Base-by-base conservation (phyloP, 2,888 invertebrate genomes). In the Eristalis pertinax region DNA sequence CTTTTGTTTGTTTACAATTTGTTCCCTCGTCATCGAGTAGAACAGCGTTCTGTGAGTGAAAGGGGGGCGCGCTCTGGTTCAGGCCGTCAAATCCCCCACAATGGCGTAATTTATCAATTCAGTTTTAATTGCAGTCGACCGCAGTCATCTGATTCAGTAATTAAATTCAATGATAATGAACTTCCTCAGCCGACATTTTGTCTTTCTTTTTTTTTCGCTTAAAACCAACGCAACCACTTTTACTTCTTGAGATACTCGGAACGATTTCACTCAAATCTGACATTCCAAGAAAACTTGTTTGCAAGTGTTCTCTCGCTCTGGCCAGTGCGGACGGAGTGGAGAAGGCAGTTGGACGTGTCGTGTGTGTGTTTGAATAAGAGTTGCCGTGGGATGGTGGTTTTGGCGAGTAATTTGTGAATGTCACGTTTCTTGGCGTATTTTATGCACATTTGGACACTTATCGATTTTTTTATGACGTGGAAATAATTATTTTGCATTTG, bases 81-180 rank as follows among this genome's bases (percentile, higher is more conserved):
- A 19, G 0, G 8, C 19, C 50, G 50, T 50, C 19, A 50, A 50
- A 50, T 50, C 19, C 2, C 50, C 19, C 19, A 4, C 50, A 50
- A 19, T 19, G 19, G 3, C n/a, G 4, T 43, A 15, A n/a, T 19
- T 19, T 35, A n/a, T 24, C 58, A 72, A 73, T 43, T 73, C 13
- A 15, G 24, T 43, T 72, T 72, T 72, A 79, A 79, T 64, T 79
- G 60, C 38, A 15, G 19, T 58, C 19, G 26, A 63, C 29, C 8
- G 41, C 62, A 50, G 32, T 70, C 70, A 58, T 70, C 56, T 15
- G 56, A 64, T 26, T 11, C 15, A 43, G 43, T 60, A 60, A 72
- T 67, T 13, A 58, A 72, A 72, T 72, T 72, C 41, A 15, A 72
- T 72, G 63, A 56, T 38, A 38, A 10, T 32, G 29, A 72, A 56